Conservation (phyloP, 64 coral and sea anemone species). For the Pocillopora verrucosa region DNA sequence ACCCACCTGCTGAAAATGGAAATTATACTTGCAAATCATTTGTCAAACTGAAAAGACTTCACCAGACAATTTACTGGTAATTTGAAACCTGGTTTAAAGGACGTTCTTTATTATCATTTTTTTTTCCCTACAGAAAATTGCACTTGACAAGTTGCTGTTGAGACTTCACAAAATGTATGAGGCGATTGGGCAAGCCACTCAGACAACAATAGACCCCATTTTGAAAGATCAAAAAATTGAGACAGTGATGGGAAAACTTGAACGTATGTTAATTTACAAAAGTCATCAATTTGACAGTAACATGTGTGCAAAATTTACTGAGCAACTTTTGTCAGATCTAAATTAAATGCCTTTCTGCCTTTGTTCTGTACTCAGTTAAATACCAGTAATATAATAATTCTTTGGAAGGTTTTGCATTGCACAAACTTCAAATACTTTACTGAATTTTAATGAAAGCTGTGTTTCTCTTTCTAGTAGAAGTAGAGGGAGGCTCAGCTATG, state of each 20-base stretch:
- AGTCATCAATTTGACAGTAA: background rate
- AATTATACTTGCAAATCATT: background rate
- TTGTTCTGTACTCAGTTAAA: too few species aligned
- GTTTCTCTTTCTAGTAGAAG: background rate
- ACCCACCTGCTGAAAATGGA: background rate
- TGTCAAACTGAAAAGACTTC: background rate
- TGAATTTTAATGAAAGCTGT: background rate
- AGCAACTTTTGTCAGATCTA: too few species aligned
- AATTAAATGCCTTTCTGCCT: too few species aligned
- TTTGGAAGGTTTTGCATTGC: background rate
- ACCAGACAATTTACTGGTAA: background rate
- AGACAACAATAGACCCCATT: constrained; percentile 80
- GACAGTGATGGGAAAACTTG: constrained; percentile 84
- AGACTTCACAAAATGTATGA: constrained; percentile 97
- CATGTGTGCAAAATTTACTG: too few species aligned
- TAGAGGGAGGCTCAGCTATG: constrained; percentile 23
- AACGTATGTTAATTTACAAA: constrained; percentile 41
- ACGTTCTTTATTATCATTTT: background rate
- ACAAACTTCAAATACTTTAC: background rate
- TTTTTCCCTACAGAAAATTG: constrained; percentile 82
- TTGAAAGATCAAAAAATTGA: constrained; percentile 79
- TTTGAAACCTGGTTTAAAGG: background rate
- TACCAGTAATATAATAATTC: background rate
- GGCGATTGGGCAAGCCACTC: constrained; percentile 80
- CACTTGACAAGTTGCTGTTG: constrained; percentile 85